Evolutionary conservation across 2,797 vertebrate species (phyloP).

Genomic region (Ibycter americanus): DNA sequence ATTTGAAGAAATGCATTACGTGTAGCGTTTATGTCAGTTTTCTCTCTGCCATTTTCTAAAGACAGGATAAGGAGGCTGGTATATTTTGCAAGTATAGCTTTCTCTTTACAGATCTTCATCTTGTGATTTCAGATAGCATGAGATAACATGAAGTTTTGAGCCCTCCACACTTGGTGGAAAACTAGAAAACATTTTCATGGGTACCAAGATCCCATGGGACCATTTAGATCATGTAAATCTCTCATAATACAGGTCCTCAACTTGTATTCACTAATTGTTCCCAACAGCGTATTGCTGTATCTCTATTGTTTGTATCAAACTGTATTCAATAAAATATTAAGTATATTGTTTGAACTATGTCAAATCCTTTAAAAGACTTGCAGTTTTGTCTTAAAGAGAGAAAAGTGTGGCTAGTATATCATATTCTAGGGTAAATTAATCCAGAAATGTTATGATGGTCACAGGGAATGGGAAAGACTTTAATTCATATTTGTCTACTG

Average conservation of each 20-base stretch:
- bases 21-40: background rate
- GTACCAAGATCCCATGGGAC: background rate
- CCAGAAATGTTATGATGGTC: background rate
- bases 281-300: background rate
- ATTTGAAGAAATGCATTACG: background rate
- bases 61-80: background rate
- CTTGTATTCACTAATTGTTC: background rate
- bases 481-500: background rate
- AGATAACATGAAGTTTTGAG: background rate
- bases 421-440: background rate
- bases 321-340: background rate
- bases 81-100: background rate
- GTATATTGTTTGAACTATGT: background rate
- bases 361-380: background rate
- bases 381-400: background rate
- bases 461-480: background rate
- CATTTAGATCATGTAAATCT: background rate
- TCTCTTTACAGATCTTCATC: background rate
- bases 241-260: background rate
- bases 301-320: background rate
- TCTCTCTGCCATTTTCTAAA: background rate
- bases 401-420: background rate
- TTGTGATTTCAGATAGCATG: background rate
- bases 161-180: background rate
- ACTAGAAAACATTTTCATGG: background rate